Percentiles rank a stretch among this genome's conserved stretches.
Conservation (phyloP, 37 sponge, comb jelly and placozoan species). For the Spongilla lacustris region DNA sequence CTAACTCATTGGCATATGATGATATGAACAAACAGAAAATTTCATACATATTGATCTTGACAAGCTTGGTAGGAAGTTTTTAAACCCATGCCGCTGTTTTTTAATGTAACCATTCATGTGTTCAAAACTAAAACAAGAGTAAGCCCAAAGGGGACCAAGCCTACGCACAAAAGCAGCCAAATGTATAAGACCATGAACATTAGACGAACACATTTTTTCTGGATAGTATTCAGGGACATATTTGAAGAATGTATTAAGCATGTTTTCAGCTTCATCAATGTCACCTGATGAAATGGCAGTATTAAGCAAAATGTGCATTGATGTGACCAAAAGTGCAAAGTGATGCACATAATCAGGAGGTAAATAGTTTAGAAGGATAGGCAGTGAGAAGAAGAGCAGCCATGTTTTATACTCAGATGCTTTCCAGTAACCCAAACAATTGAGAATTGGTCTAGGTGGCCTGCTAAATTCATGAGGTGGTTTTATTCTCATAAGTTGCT, state of each 20-base stretch:
- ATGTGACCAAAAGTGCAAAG: background rate
- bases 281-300: background rate
- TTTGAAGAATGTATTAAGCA: background rate
- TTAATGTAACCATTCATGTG: conserved; percentile 21
- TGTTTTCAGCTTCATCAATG: background rate
- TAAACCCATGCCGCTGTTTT: background rate
- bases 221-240: background rate
- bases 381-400: conserved; percentile 2
- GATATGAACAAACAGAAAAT: too few species aligned
- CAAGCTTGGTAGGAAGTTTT: too few species aligned
- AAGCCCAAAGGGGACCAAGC: too few species aligned
- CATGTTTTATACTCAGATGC: conserved; percentile 18
- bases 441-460: conserved; percentile 12
- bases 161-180: conserved; percentile 3
- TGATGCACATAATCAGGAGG: conserved; percentile 20
- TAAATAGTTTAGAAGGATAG: background rate
- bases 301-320: conserved; percentile 7
- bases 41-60: too few species aligned
- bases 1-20: too few species aligned
- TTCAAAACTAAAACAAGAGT: conserved; percentile 5
- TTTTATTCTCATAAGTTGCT: conserved; percentile 6
- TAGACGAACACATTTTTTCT: background rate
- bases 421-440: conserved; percentile 4
- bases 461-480: conserved; percentile 26
- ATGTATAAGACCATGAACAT: too few species aligned